A percentile compares a stretch with the other conserved stretches of the same genome.
phyloP scores from a whole-genome alignment of 2,888 invertebrate genomes.

The Xestoiulus laeticollis region DNA sequence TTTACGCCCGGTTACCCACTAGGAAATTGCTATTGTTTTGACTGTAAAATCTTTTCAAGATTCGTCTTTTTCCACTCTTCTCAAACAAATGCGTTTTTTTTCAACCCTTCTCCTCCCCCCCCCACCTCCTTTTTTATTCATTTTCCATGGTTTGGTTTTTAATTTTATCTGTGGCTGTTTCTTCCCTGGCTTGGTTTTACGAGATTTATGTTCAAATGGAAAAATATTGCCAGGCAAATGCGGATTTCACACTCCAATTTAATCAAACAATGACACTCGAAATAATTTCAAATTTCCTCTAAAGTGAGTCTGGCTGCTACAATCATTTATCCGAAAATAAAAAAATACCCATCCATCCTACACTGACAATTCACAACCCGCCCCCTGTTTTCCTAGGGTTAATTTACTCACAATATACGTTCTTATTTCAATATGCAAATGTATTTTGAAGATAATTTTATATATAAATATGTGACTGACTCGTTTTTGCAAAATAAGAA shows the following conservation, averaged over 20 bases:
- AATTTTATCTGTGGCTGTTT: not conserved
- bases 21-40: not conserved
- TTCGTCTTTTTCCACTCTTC: not conserved
- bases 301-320: not conserved
- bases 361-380: not conserved
- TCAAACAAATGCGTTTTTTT: not conserved
- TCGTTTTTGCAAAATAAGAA: not conserved
- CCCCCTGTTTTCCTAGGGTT: not conserved
- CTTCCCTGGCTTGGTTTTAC: not conserved
- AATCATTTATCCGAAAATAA: not conserved
- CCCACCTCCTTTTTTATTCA: not conserved
- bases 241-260: conserved; percentile 20
- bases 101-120: not conserved
- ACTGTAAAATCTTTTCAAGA: not conserved
- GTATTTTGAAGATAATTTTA: not conserved
- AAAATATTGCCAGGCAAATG: conserved; percentile 11
- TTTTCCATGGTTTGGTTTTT: not conserved
- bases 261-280: conserved; percentile 20
- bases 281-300: not conserved
- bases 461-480: not conserved
- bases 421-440: not conserved
- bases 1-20: not conserved
- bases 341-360: not conserved
- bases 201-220: not conserved
- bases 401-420: not conserved